Percentiles rank a stretch among this genome's conserved stretches.
phyloP scores from a whole-genome alignment of 2,797 vertebrate genomes.

The Molossus alvarezi region DNA sequence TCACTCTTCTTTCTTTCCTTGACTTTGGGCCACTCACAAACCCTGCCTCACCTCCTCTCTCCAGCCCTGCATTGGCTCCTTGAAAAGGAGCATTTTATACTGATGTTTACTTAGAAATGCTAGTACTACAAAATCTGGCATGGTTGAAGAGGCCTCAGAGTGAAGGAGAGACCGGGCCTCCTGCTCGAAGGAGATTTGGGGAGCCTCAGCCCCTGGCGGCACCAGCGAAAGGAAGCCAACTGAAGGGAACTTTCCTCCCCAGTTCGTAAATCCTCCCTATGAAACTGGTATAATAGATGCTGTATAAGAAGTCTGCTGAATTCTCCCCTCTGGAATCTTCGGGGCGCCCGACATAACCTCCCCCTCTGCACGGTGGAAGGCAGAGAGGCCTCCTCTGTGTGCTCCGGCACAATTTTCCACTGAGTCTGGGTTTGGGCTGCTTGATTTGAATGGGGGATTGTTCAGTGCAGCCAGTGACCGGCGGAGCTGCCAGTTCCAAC shows the following conservation, averaged over 20 bases:
- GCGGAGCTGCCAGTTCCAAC: conserved; percentile 82
- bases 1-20: background rate
- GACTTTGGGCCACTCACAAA: background rate
- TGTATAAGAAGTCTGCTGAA: conserved; percentile 68
- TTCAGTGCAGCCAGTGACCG: conserved; percentile 75
- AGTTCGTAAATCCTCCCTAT: conserved; percentile 65
- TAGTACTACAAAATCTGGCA: conserved; percentile 53
- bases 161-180: conserved; percentile 4
- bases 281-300: conserved; percentile 74
- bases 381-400: conserved; percentile 75
- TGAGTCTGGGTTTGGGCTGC: conserved; percentile 63
- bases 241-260: conserved; percentile 1
- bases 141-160: background rate
- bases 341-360: conserved; percentile 72
- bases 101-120: conserved; percentile 74
- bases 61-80: background rate
- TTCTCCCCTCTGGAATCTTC: conserved; percentile 73
- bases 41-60: background rate
- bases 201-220: conserved; percentile 21
- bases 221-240: conserved; percentile 60
- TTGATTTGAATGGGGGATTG: conserved; percentile 84
- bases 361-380: conserved; percentile 27
- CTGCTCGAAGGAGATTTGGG: conserved; percentile 22
- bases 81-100: conserved; percentile 75
- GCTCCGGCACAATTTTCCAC: conserved; percentile 69